phyloP scores from a whole-genome alignment of 2,797 vertebrate species.

The Paguma larvata region DNA sequence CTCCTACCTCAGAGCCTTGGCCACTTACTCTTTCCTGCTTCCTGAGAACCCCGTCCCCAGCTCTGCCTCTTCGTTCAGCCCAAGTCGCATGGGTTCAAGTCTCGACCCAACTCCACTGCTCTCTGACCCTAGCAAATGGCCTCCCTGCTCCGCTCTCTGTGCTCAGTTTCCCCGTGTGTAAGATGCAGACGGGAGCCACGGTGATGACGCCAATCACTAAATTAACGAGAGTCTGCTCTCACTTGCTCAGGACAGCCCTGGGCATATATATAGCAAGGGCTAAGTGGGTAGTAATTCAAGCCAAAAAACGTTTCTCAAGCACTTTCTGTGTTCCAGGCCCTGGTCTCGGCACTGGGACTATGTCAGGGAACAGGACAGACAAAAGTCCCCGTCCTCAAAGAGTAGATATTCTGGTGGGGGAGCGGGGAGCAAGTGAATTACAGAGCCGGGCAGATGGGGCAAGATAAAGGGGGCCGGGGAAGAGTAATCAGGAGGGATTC shows the following conservation, averaged over 20 bases:
- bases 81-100: neutral
- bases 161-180: neutral
- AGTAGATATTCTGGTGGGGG: neutral
- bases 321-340: neutral
- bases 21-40: neutral
- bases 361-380: neutral
- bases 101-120: neutral
- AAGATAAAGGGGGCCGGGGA: neutral
- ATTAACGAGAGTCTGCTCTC: neutral
- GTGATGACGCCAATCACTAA: neutral
- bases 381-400: neutral
- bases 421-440: neutral
- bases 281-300: neutral
- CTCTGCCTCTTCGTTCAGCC: neutral
- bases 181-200: neutral
- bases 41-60: neutral
- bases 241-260: neutral
- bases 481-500: neutral
- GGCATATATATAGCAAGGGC: neutral
- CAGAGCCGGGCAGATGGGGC: neutral
- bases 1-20: neutral
- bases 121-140: neutral
- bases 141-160: neutral
- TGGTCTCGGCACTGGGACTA: neutral
- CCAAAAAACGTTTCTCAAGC: neutral